Evolutionary conservation across 2,888 invertebrate genomes (phyloP), one percentile per base, ranked within the genome.

Genomic region (Drosophila algonquin): DNA sequence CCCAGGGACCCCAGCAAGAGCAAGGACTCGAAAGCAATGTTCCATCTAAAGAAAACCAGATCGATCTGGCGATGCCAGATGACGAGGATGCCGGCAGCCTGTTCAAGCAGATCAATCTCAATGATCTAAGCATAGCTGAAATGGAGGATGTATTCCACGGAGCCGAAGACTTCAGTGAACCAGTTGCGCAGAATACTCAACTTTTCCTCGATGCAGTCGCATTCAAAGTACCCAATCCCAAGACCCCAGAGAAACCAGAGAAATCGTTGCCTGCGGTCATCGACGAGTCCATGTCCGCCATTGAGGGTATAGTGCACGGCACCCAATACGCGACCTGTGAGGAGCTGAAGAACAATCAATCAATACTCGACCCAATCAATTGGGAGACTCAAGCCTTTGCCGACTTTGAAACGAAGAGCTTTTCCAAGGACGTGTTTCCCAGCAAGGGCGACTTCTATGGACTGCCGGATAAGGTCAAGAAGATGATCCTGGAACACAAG

Each of bases 401-500:
- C 0, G 81, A 84, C 12, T 77, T 80, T n/a, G 75, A 79, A 30
- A 59, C 53, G 51, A 46, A 24, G 0, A 55, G 62, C 16, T 48
- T 59, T 7, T 14, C n/a, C 10, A 27, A 35, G 1, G 73, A 82
- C 30, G 73, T 61, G 3, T 91, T 90, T 73, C 89, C 90, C 0
- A 80, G 76, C 53, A 90, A 89, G 50, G 94, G 94, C 0, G 91
- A 93, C 12, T 98, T 97, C 92, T 98, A 96, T 93, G 98, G 97
- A 0, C 93, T 98, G 47, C 97, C 98, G 0, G 90, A 93, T 1
- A 93, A 93, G 81, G 95, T 97, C 0, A 94, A 95, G 90, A 93
- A 93, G 12, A 92, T 98, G 75, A 94, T 98, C 75, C 94, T 95
- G 80, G 93, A 94, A 72, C 95, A 95, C 80, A 95, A 97, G 90